Percentiles rank a stretch among this genome's conserved stretches.
Evolutionary conservation across 1,140 invertebrate genomes (phyloP).

Genomic region (Eriosoma lanigerum): DNA sequence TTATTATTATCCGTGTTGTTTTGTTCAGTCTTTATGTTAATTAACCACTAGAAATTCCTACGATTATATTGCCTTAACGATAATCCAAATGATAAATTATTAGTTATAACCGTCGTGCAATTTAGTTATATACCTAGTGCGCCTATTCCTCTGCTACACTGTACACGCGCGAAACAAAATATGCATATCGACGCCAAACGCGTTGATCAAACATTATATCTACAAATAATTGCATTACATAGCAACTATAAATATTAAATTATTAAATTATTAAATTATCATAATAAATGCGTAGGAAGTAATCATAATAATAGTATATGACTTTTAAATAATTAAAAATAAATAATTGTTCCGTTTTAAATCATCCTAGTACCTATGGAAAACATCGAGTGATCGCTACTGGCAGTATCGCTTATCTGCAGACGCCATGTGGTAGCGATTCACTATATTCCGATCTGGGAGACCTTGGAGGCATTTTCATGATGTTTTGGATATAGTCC

Average conservation of each 20-base stretch:
- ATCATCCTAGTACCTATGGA: too few species aligned
- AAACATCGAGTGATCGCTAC: not conserved
- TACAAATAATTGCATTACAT: not conserved
- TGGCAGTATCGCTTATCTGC: too few species aligned
- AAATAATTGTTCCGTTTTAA: too few species aligned
- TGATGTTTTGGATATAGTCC: not conserved
- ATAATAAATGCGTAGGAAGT: too few species aligned
- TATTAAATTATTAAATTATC: too few species aligned
- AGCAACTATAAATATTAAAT: not conserved
- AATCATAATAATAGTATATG: too few species aligned
- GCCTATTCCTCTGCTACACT: too few species aligned
- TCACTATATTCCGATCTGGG: not conserved
- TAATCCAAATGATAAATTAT: not conserved
- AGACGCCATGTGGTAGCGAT: constrained; percentile 23
- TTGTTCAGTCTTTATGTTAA: not conserved
- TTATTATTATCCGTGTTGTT: not conserved
- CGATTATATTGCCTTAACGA: not conserved
- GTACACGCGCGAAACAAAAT: too few species aligned
- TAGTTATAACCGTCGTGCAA: not conserved
- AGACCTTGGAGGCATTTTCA: constrained; percentile 16
- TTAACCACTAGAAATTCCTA: constrained; percentile 21
- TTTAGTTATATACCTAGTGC: too few species aligned
- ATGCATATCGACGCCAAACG: too few species aligned
- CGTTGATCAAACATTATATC: not conserved
- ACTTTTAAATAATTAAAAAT: too few species aligned